Conservation (phyloP, 2,797 vertebrate species). For the Cyclopterus lumpus region DNA sequence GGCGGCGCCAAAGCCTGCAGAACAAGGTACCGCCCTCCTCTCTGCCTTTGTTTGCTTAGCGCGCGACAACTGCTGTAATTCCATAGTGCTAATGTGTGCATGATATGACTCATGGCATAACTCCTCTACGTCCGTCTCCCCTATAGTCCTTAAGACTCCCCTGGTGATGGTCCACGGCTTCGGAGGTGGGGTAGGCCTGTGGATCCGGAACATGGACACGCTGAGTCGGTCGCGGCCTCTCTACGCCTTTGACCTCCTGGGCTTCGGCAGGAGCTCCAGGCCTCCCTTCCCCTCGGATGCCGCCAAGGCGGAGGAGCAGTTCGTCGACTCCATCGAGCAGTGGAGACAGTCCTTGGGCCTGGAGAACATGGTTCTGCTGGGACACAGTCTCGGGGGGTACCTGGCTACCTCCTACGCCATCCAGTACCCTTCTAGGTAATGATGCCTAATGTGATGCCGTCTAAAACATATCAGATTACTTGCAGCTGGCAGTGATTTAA, state of each 20-base stretch:
- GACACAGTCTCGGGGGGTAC: conserved; percentile 89
- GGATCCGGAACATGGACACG: conserved; percentile 90
- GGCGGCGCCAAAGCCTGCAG: conserved; percentile 45
- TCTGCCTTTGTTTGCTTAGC: not conserved
- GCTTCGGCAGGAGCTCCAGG: conserved; percentile 92
- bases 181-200: conserved; percentile 91
- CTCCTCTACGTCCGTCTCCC: not conserved
- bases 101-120: not conserved
- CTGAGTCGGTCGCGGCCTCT: conserved; percentile 83
- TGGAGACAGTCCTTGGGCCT: conserved; percentile 87
- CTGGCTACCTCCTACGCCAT: conserved; percentile 89
- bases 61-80: not conserved
- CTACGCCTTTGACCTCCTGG: conserved; percentile 90
- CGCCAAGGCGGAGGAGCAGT: conserved; percentile 85
- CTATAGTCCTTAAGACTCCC: conserved; percentile 80
- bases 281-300: conserved; percentile 87
- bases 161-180: conserved; percentile 95
- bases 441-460: not conserved
- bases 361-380: conserved; percentile 88
- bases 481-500: not conserved
- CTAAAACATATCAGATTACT: not conserved
- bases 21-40: conserved; percentile 57
- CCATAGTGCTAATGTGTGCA: not conserved
- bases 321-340: conserved; percentile 79
- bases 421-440: conserved; percentile 89